Base-by-base conservation (phyloP, 2,888 invertebrate genomes). In the Cantharis flavilabris region DNA sequence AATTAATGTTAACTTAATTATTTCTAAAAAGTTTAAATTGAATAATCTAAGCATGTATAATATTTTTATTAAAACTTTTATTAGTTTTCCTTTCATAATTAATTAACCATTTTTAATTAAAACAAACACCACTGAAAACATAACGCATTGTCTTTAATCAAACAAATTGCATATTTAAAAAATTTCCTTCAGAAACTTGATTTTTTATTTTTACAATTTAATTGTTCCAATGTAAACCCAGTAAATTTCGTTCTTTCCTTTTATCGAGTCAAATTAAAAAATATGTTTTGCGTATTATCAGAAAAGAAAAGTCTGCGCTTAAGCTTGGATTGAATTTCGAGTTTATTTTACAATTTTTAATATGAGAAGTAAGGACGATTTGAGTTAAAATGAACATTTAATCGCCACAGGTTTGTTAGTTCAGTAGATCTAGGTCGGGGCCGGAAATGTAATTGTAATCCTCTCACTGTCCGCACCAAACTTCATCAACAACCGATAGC, bases 401-500 rank as follows among this genome's bases (percentile, higher is more conserved):
- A 30, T 70, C 67, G 49, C 65, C 26, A 33, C 23, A 69, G 72
- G 73, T 73, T 64, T 67, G 73, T 69, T 62, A 62, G 65, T 77
- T 74, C 71, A 49, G 71, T 23, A 64, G 67, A 76, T 76, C 64
- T 71, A 77, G 77, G 79, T 76, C 77, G 77, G 73, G 76, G 79
- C 69, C 75, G 74, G 75, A 69, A 72, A 75, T 72, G 71, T 71
- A 70, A 76, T 75, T 75, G 72, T 71, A 73, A 79, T 75, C 71
- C 63, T 33, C 69, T 69, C 64, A 63, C 67, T 70, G 71, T 30
- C 33, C 75, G 26, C 65, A 67, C 16, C 69, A 69, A 62, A 71
- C 72, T 76, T 77, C 77, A 76, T 79, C 79, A 77, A 73, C 71
- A 70, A 49, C 79, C 76, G 79, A 79, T 79, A 79, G 74, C 72